Evolutionary conservation across 2,888 invertebrate genomes (phyloP).

Genomic region (Mesopsocus fuscifrons): DNA sequence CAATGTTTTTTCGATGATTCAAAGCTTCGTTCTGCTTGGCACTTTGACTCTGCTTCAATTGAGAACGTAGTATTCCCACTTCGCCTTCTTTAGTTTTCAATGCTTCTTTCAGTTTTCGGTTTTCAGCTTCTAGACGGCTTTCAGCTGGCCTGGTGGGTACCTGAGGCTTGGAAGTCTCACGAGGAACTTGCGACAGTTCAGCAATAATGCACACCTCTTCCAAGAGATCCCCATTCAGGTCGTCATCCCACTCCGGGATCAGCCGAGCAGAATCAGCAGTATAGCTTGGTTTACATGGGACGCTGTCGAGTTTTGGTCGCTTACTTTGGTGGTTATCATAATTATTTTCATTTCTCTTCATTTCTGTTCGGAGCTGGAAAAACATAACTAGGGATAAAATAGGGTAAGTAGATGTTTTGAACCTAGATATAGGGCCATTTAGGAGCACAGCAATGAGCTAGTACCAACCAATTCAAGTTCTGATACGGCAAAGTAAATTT

Average conservation of each 20-base stretch:
- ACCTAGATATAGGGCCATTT: too few relatives aligned
- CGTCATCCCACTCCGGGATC: background rate
- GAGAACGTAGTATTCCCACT: background rate
- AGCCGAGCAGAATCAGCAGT: too few relatives aligned
- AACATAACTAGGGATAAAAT: too few relatives aligned
- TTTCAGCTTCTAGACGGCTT: background rate
- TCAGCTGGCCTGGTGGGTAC: background rate
- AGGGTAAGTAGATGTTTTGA: too few relatives aligned
- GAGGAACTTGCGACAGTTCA: background rate
- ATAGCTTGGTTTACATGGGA: too few relatives aligned
- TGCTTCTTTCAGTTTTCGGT: constrained; percentile 1
- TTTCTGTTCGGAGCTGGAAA: too few relatives aligned
- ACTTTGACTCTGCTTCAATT: background rate
- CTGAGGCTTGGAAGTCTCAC: background rate
- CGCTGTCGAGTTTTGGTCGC: too few relatives aligned
- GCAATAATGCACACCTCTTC: constrained; percentile 3
- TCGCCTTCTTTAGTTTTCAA: constrained; percentile 8
- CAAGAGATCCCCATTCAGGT: background rate
- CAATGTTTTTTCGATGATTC: background rate
- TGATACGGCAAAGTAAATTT: too few relatives aligned
- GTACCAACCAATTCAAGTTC: too few relatives aligned
- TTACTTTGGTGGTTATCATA: too few relatives aligned
- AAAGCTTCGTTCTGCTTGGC: background rate
- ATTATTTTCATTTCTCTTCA: too few relatives aligned
- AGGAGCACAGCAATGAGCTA: too few relatives aligned